A percentile compares a stretch with the other conserved stretches of the same genome.
Conservation (phyloP, 2,888 invertebrate species). For the Sphecodes monilicornis region DNA sequence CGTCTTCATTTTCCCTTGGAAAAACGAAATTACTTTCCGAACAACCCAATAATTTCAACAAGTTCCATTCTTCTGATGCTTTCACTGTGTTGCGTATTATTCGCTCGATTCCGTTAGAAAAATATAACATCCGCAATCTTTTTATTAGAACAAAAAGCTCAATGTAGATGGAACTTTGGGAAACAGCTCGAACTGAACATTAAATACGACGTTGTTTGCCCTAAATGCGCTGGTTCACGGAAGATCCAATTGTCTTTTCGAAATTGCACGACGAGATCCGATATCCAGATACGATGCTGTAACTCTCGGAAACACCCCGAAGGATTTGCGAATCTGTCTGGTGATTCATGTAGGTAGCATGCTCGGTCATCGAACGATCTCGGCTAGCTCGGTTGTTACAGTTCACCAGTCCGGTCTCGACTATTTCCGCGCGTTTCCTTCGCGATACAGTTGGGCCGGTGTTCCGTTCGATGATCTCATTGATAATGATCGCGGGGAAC, state of each 20-base stretch:
- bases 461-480: slow-evolving; percentile 38
- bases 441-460: slow-evolving; percentile 15
- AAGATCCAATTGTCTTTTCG: not conserved
- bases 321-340: not conserved
- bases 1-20: too few species aligned
- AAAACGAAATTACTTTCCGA: too few species aligned
- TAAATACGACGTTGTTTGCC: too few species aligned
- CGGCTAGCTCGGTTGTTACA: slow-evolving; percentile 2
- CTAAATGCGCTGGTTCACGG: slow-evolving; percentile 30
- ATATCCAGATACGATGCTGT: not conserved
- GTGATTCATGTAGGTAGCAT: not conserved
- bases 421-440: slow-evolving; percentile 26
- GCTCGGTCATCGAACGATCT: slow-evolving; percentile 3
- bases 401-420: not conserved
- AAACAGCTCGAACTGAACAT: too few species aligned
- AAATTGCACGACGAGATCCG: not conserved
- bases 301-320: not conserved
- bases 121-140: too few species aligned
- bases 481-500: slow-evolving; percentile 31
- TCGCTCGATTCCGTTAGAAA: too few species aligned
- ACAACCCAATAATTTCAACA: too few species aligned
- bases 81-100: too few species aligned
- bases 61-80: too few species aligned
- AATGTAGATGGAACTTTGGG: too few species aligned
- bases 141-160: too few species aligned